phyloP scores from a whole-genome alignment of 2,113 vertebrate genomes.

The Ranitomeya imitator region DNA sequence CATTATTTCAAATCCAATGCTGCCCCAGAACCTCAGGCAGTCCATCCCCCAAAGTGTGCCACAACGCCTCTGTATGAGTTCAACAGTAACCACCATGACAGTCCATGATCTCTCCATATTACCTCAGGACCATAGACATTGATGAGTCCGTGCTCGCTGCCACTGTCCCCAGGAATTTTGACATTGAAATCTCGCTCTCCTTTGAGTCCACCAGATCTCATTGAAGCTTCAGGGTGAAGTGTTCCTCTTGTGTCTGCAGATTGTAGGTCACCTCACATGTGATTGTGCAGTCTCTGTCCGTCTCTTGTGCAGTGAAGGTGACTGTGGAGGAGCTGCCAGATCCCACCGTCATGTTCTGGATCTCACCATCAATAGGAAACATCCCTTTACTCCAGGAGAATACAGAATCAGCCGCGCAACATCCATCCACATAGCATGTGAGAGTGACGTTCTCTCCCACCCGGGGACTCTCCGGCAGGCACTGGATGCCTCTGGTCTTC shows the following conservation, averaged over 20 bases:
- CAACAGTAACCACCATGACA: too few relatives aligned
- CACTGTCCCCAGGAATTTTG: background rate
- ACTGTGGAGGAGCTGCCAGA: conserved; percentile 22
- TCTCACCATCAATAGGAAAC: background rate
- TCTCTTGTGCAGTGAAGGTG: conserved; percentile 26
- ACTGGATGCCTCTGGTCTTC: background rate
- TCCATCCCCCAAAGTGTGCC: too few relatives aligned
- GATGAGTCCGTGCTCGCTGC: background rate
- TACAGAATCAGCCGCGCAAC: background rate
- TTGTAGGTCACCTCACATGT: background rate
- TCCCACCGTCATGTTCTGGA: background rate
- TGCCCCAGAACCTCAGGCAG: too few relatives aligned
- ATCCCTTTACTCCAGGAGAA: conserved; percentile 15
- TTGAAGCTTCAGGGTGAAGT: conserved; percentile 5
- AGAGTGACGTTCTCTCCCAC: background rate
- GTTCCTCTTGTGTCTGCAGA: background rate
- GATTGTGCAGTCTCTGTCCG: background rate
- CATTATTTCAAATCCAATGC: too few relatives aligned
- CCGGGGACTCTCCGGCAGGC: background rate
- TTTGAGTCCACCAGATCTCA: background rate
- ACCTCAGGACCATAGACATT: too few relatives aligned
- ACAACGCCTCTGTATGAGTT: too few relatives aligned
- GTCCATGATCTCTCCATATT: too few relatives aligned
- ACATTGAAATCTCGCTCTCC: background rate
- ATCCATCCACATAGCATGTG: background rate